These are phyloP conservation scores for Hesperia comma DNA, from an alignment of 2,888 invertebrate species.

Conservation along the genomic window DNA sequence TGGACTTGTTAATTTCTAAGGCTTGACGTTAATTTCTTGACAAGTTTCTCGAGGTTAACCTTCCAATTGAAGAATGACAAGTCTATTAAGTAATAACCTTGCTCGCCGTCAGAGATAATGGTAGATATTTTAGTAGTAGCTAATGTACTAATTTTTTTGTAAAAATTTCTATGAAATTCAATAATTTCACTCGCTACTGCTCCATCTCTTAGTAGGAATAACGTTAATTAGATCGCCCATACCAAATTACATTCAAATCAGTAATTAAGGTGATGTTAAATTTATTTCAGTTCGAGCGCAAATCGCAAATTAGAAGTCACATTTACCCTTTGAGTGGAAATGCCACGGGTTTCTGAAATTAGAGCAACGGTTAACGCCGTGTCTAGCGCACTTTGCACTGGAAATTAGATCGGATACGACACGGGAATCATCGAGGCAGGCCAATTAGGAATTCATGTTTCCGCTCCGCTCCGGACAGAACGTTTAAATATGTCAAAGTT, in stretches of 20 bases:
- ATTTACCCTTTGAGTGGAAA: conserved; percentile 35
- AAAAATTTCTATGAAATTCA: too few species aligned
- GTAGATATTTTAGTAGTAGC: too few species aligned
- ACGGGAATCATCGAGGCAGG: conserved; percentile 52
- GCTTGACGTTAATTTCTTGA: too few species aligned
- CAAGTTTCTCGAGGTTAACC: too few species aligned
- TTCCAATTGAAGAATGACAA: too few species aligned
- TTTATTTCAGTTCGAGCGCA: conserved; percentile 20
- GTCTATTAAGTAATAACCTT: too few species aligned
- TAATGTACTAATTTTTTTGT: too few species aligned
- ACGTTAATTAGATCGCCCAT: background rate
- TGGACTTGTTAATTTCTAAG: too few species aligned
- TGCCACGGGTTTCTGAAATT: conserved; percentile 30
- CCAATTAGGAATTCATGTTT: conserved; percentile 61
- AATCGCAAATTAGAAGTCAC: conserved; percentile 35
- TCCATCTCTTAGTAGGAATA: background rate
- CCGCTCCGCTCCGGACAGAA: conserved; percentile 45
- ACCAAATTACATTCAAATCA: background rate
- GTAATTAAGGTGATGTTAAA: conserved; percentile 8
- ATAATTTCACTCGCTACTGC: background rate
- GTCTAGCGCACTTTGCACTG: conserved; percentile 55
- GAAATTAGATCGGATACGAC: conserved; percentile 58
- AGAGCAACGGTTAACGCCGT: conserved; percentile 41
- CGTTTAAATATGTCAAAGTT: too few species aligned
- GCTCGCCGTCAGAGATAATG: too few species aligned